Evolutionary conservation across 1,140 invertebrate species (phyloP).

Genomic region (Plutomurus gul): DNA sequence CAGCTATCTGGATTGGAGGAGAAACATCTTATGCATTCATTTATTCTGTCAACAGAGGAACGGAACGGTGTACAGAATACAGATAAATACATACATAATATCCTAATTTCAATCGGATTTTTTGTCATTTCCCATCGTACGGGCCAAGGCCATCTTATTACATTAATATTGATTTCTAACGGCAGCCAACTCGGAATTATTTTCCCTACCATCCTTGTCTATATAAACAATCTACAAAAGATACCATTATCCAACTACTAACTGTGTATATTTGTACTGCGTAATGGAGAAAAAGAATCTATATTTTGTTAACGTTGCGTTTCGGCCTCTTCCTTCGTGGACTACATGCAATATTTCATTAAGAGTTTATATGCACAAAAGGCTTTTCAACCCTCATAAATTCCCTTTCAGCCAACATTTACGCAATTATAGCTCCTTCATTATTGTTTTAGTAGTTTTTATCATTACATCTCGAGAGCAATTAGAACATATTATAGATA

Average conservation of each 20-base stretch:
- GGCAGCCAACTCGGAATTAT: slow-evolving; percentile 2
- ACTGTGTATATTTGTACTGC: not conserved
- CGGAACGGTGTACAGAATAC: slow-evolving; percentile 23
- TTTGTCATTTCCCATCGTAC: slow-evolving; percentile 23
- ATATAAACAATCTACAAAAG: slow-evolving; percentile 7
- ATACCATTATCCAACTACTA: slow-evolving; percentile 16
- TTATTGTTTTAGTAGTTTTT: too few relatives aligned
- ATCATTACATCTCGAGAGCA: too few relatives aligned
- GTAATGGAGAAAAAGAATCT: not conserved
- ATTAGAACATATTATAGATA: too few relatives aligned
- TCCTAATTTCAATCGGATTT: slow-evolving; percentile 41
- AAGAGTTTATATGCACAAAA: too few relatives aligned
- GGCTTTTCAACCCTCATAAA: too few relatives aligned
- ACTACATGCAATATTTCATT: too few relatives aligned
- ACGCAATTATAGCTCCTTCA: too few relatives aligned
- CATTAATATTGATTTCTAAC: slow-evolving; percentile 40
- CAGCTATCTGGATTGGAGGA: too few relatives aligned
- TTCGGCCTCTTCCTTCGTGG: too few relatives aligned
- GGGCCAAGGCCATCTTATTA: slow-evolving; percentile 38
- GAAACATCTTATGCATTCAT: slow-evolving; percentile 13
- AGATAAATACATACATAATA: slow-evolving; percentile 16
- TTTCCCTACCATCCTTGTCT: slow-evolving; percentile 33
- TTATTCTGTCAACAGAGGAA: slow-evolving; percentile 27
- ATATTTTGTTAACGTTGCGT: not conserved
- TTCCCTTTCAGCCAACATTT: too few relatives aligned